These are phyloP conservation scores for Accipiter cooperii DNA, from an alignment of 2,113 vertebrate species.

Conservation along the genomic window DNA sequence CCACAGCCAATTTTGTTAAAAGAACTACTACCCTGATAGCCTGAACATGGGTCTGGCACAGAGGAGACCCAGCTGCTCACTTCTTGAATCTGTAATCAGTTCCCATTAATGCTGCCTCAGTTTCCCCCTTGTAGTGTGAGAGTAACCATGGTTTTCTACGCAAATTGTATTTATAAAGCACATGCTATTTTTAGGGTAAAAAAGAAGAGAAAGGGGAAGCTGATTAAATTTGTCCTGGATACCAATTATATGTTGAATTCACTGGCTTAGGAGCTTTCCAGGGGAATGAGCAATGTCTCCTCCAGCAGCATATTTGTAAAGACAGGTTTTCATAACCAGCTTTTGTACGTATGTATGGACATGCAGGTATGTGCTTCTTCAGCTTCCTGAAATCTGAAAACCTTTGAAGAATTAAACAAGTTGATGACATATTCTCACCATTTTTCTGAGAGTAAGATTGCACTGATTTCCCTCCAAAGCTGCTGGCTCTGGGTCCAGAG, in stretches of 20 bases:
- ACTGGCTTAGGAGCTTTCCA: neutral
- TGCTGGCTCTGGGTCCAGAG: neutral
- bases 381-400: neutral
- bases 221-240: constrained; percentile 22
- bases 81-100: constrained; percentile 12
- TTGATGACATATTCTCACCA: neutral
- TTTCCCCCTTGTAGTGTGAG: neutral
- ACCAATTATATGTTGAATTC: neutral
- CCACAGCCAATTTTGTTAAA: neutral
- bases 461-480: neutral
- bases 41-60: neutral
- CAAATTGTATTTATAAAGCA: neutral
- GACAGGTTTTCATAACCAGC: neutral
- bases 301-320: constrained; percentile 14
- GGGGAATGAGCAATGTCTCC: neutral
- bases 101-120: neutral
- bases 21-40: neutral
- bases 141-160: neutral
- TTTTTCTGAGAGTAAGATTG: neutral
- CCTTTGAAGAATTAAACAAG: neutral
- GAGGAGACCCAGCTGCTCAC: neutral
- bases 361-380: neutral
- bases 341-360: neutral
- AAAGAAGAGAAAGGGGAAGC: neutral
- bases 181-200: neutral